Conservation (phyloP, 2,113 vertebrate species). For the Phaethornis superciliosus region DNA sequence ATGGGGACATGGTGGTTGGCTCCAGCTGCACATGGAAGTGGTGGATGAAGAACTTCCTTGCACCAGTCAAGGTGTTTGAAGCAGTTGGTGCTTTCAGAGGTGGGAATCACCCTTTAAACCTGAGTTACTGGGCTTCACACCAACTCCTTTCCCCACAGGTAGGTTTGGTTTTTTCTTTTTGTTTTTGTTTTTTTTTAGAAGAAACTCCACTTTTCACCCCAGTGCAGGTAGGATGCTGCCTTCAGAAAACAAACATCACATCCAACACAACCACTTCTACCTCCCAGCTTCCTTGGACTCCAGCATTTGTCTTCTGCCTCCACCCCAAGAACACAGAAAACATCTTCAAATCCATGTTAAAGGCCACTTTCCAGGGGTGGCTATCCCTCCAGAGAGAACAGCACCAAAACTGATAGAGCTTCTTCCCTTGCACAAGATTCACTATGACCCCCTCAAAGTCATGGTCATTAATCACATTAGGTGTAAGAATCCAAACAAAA, state of each 20-base stretch:
- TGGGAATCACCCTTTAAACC: neutral
- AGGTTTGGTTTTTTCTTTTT: too few species aligned
- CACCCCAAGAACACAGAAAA: neutral
- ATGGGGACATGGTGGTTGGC: neutral
- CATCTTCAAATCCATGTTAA: neutral
- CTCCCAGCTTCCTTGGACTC: neutral
- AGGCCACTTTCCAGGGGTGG: neutral
- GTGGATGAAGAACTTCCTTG: neutral
- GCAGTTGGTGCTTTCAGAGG: neutral
- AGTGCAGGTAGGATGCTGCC: neutral
- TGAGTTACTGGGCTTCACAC: neutral
- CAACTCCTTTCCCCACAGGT: neutral
- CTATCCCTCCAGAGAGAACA: neutral
- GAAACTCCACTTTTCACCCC: neutral
- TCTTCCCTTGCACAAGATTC: neutral
- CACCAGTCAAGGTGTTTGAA: neutral
- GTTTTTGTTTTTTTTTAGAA: neutral
- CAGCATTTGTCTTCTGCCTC: neutral
- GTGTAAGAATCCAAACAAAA: neutral
- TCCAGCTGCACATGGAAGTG: accelerated
- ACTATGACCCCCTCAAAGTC: neutral
- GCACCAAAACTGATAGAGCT: neutral
- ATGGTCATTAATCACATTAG: conserved; percentile 50
- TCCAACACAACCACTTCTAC: neutral
- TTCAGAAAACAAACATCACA: neutral